phyloP scores from a whole-genome alignment of 2,113 vertebrate species.

The Eolophus roseicapilla region DNA sequence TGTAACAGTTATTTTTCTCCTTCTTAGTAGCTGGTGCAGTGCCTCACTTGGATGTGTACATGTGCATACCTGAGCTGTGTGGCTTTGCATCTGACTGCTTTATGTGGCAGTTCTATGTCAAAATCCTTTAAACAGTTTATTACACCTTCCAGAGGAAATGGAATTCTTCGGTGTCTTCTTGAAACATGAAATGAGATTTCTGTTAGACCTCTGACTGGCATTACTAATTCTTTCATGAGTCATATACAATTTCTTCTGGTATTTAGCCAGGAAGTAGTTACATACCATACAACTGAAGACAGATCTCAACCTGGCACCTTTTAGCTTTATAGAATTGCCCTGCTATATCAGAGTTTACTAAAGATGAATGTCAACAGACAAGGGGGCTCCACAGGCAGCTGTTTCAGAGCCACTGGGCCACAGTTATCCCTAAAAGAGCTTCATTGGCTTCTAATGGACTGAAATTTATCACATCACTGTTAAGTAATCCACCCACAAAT shows the following conservation, averaged over 20 bases:
- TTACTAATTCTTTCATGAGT: not conserved
- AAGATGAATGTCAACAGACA: fast-evolving
- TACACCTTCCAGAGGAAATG: not conserved
- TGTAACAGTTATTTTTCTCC: too few species aligned
- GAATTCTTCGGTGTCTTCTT: not conserved
- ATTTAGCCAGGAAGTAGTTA: not conserved
- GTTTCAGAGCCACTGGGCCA: not conserved
- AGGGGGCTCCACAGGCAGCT: not conserved
- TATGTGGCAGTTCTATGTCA: not conserved
- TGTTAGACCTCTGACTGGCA: not conserved
- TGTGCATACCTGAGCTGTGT: not conserved
- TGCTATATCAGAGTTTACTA: not conserved
- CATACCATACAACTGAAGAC: not conserved
- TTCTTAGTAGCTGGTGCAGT: too few species aligned
- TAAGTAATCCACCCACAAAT: not conserved
- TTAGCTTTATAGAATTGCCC: not conserved
- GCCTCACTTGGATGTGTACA: not conserved
- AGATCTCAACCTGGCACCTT: not conserved
- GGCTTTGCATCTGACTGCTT: not conserved
- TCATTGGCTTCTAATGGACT: not conserved
- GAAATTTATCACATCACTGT: not conserved
- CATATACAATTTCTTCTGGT: not conserved
- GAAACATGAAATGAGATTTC: not conserved
- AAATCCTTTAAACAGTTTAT: not conserved
- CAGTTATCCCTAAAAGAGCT: not conserved